Percentiles rank a stretch among this genome's conserved stretches.
These are phyloP conservation scores for Corvus moneduloides DNA, from an alignment of 2,113 vertebrate genomes.

Conservation along the genomic window DNA sequence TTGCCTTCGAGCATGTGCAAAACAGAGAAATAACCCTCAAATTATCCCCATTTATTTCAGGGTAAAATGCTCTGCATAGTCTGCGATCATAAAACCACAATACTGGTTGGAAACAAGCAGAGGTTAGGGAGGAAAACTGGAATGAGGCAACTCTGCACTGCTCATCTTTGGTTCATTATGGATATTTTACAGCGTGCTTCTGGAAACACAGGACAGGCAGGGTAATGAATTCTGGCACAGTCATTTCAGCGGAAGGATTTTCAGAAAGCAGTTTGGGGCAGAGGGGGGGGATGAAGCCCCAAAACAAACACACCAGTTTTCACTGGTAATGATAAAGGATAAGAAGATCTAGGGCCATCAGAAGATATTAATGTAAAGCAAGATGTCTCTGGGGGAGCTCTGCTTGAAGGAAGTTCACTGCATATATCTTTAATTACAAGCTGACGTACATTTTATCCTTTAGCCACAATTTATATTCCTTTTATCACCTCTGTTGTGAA, in stretches of 20 bases:
- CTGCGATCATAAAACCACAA: neutral
- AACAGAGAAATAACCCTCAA: neutral
- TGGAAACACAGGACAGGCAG: neutral
- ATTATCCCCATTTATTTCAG: neutral
- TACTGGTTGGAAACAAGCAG: neutral
- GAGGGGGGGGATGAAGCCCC: neutral
- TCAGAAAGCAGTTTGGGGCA: neutral
- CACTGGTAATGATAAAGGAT: neutral
- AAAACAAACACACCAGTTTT: neutral
- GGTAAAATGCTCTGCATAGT: neutral
- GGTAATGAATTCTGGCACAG: neutral
- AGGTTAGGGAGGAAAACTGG: neutral
- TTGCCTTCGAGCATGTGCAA: neutral
- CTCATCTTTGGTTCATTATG: neutral
- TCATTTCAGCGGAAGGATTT: neutral
- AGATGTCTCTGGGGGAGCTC: neutral
- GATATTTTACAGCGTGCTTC: rapidly evolving
- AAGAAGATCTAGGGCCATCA: neutral
- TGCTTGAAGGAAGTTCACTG: neutral
- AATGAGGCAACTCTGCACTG: neutral
- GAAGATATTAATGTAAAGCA: neutral
- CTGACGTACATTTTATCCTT: neutral
- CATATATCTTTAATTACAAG: neutral
- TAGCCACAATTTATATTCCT: neutral
- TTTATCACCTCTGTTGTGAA: neutral